phyloP scores from a whole-genome alignment of 2,113 vertebrate genomes.

The Campylorhamphus procurvoides region DNA sequence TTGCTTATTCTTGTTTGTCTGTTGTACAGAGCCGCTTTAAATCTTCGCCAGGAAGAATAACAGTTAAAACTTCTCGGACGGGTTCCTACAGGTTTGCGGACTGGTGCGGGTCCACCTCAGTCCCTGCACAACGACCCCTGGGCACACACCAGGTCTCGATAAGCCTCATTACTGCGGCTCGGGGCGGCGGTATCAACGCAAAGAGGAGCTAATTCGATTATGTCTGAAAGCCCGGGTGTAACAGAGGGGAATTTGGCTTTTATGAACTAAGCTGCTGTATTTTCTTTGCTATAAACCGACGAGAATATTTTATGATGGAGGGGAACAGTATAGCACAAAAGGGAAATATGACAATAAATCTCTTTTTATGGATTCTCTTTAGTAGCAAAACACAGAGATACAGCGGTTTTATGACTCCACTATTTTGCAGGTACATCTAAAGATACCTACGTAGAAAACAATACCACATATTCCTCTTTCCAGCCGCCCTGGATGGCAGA shows the following conservation, averaged over 20 bases:
- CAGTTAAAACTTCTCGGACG: not conserved
- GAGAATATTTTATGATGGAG: slow-evolving; percentile 63
- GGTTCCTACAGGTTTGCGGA: not conserved
- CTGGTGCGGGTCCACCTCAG: not conserved
- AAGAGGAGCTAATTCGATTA: slow-evolving; percentile 47
- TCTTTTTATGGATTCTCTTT: slow-evolving; percentile 70
- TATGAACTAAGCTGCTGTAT: slow-evolving; percentile 62
- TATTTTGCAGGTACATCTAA: slow-evolving; percentile 8
- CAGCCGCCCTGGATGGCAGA: not conserved
- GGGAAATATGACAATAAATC: slow-evolving; percentile 74
- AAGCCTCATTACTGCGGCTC: not conserved
- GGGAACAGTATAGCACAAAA: slow-evolving; percentile 53
- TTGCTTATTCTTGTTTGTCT: slow-evolving; percentile 49
- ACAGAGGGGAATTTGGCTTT: slow-evolving; percentile 60
- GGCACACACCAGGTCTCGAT: not conserved
- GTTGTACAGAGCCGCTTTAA: slow-evolving; percentile 51
- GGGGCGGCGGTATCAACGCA: not conserved
- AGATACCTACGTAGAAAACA: not conserved
- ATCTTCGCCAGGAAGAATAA: slow-evolving; percentile 49
- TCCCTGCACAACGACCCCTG: not conserved
- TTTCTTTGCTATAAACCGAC: slow-evolving; percentile 54
- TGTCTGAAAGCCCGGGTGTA: slow-evolving; percentile 45
- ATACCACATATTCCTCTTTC: rapidly evolving
- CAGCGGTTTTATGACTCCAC: slow-evolving; percentile 1
- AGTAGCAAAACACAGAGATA: slow-evolving; percentile 56